phyloP scores from a whole-genome alignment of 1,140 invertebrate species.

The Nephila pilipes region DNA sequence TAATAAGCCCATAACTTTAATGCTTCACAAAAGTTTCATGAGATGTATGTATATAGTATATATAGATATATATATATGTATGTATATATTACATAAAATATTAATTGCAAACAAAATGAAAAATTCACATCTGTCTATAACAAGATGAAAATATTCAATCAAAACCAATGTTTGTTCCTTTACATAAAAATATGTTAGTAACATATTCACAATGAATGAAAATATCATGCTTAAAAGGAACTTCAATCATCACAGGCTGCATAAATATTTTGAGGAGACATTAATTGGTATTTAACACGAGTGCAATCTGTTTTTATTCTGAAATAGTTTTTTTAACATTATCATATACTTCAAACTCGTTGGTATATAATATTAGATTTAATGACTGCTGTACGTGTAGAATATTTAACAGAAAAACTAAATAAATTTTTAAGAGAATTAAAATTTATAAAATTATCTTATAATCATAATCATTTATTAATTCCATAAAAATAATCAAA shows the following conservation, averaged over 20 bases:
- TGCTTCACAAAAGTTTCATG: conserved; percentile 9
- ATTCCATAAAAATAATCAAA: conserved; percentile 32
- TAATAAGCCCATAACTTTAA: conserved; percentile 45
- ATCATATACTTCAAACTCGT: not conserved
- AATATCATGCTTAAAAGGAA: conserved; percentile 60
- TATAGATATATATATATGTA: not conserved
- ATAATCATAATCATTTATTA: conserved; percentile 34
- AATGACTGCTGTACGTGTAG: not conserved
- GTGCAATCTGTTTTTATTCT: not conserved
- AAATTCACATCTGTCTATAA: conserved; percentile 28
- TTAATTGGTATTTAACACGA: not conserved
- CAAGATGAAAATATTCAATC: conserved; percentile 18
- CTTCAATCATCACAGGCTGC: conserved; percentile 73
- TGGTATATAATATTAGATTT: not conserved
- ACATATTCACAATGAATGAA: conserved; percentile 42
- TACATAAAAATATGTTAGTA: conserved; percentile 38
- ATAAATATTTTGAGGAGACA: conserved; percentile 21
- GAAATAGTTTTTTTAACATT: conserved; percentile 23
- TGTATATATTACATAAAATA: conserved; percentile 63
- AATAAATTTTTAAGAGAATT: not conserved
- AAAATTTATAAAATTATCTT: not conserved
- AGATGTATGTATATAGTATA: conserved; percentile 2
- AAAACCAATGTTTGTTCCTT: conserved; percentile 61
- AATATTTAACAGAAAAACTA: not conserved
- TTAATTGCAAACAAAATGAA: conserved; percentile 51